These are phyloP conservation scores for Boulengerochromis microlepis DNA, from an alignment of 2,113 vertebrate genomes.

Conservation along the genomic window DNA sequence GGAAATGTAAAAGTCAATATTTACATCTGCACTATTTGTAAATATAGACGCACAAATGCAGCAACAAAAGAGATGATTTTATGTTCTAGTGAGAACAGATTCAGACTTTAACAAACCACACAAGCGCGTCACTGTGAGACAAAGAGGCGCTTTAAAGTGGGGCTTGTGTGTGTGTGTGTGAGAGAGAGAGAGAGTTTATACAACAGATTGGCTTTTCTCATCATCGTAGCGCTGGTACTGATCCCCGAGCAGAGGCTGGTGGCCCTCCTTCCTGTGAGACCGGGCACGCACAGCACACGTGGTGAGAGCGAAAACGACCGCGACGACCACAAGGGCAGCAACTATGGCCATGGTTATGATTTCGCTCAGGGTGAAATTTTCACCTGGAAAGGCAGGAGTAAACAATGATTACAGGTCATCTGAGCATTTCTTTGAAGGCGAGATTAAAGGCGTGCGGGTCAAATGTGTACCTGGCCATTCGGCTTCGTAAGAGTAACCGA, in stretches of 20 bases:
- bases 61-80: neutral
- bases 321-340: constrained; percentile 78
- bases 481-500: constrained; percentile 90
- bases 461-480: constrained; percentile 82
- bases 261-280: constrained; percentile 73
- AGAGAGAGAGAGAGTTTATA: constrained; percentile 54
- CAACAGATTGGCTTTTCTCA: constrained; percentile 79
- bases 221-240: constrained; percentile 91
- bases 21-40: neutral
- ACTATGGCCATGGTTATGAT: constrained; percentile 86
- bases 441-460: neutral
- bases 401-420: neutral
- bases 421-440: neutral
- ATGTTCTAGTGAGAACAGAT: neutral
- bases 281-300: constrained; percentile 75
- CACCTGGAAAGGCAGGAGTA: constrained; percentile 57
- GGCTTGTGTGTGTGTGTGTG: neutral
- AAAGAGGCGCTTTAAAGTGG: neutral
- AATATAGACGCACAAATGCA: neutral
- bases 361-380: constrained; percentile 78
- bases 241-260: constrained; percentile 86
- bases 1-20: neutral
- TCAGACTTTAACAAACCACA: neutral
- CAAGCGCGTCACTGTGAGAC: neutral
- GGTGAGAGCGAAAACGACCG: constrained; percentile 75